Evolutionary conservation across 2,113 vertebrate genomes (phyloP), one percentile per base, ranked within the genome.

Genomic region (Climacteris rufus): DNA sequence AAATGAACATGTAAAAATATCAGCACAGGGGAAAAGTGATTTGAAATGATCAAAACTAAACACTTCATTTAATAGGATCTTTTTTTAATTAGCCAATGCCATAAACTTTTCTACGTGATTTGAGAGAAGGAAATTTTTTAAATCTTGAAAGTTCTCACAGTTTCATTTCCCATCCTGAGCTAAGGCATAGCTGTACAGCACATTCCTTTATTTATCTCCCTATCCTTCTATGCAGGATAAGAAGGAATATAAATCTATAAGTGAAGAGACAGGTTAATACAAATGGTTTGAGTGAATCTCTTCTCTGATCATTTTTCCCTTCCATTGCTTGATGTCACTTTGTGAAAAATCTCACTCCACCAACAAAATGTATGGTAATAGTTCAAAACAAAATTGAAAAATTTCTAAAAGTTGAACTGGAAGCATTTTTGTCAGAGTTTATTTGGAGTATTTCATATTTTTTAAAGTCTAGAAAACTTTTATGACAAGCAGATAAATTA

Each of bases 401-500:
- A 98, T 97, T 98, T 98, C 96, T 90, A 47, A 52, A 98, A 98
- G 97, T 98, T 97, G 96, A 97, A 96, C 97, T 96, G 95, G 97
- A 98, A 97, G 94, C 90, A 69, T 97, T 98, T 98, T 98, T 95
- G 94, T 97, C 97, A 96, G 92, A 97, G 96, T 97, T 97, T 98
- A 97, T 98, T 97, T 90, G 97, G 97, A 96, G 95, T 87, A 88
- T 97, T 97, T 97, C 52, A 63, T 98, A 78, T 93, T 96, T 93
- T 90, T 89, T 85, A 98, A 98, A 97, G 97, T 98, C 98, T 96
- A 69, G 96, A 91, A 98, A 98, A 98, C 95, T 98, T 98, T 97
- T 93, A 27, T 98, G 98, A 98, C 98, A 98, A 97, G 97, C 54
- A 97, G 97, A 97, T 97, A 98, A 98, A 98, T 98, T 97, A 97